Evolutionary conservation across 2,888 invertebrate species (phyloP).

Genomic region (Tiliacea citrago): DNA sequence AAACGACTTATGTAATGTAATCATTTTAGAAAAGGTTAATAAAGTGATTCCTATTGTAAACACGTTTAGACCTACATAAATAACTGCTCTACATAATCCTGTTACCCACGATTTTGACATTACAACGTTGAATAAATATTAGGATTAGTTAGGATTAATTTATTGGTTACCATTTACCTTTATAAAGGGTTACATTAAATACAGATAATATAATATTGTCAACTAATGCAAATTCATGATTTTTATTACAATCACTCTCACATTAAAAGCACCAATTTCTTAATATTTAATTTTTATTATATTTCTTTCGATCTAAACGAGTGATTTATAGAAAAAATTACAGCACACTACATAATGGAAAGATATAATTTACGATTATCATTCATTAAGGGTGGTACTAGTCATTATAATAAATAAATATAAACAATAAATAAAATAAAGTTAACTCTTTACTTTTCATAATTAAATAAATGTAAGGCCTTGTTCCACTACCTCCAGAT

Average conservation of each 20-base stretch:
- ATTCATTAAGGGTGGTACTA: neutral
- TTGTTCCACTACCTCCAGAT: neutral
- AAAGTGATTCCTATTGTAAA: conserved; percentile 27
- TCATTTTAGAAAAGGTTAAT: conserved; percentile 37
- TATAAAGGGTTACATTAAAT: conserved; percentile 50
- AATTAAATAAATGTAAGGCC: neutral
- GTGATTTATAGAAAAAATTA: conserved; percentile 11
- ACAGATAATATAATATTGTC: conserved; percentile 66
- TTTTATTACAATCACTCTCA: conserved; percentile 52
- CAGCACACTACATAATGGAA: conserved; percentile 17
- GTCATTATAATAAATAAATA: neutral
- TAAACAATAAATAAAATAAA: neutral
- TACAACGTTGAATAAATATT: conserved; percentile 42
- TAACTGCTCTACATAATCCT: conserved; percentile 16
- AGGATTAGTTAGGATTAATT: conserved; percentile 23
- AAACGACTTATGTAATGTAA: neutral
- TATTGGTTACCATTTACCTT: conserved; percentile 32
- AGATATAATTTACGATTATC: neutral
- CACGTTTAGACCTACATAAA: conserved; percentile 27
- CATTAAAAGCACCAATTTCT: conserved; percentile 68
- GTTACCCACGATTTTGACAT: conserved; percentile 59
- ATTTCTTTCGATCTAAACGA: neutral
- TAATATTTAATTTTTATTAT: conserved; percentile 33
- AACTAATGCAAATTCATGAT: conserved; percentile 60
- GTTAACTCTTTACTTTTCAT: neutral